Evolutionary conservation across 2,888 invertebrate species (phyloP).

Genomic region (Palloptera scutellata): DNA sequence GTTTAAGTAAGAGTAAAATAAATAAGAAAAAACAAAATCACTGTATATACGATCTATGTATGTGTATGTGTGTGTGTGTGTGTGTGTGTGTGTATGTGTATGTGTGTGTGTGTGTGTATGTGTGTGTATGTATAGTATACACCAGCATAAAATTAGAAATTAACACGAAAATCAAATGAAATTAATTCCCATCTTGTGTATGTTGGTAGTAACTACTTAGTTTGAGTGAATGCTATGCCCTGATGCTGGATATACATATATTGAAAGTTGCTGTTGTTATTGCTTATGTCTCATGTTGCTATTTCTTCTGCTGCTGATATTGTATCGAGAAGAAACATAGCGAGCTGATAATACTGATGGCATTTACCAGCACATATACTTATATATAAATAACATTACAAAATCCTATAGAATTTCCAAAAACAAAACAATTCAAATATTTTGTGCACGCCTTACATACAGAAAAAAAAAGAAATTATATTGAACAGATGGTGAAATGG

Average conservation of each 20-base stretch:
- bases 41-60: slow-evolving; percentile 20
- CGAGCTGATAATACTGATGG: neutral
- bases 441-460: no score
- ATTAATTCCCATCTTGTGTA: slow-evolving; percentile 19
- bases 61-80: neutral
- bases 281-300: neutral
- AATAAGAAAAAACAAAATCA: neutral
- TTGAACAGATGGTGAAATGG: no score
- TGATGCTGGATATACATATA: neutral
- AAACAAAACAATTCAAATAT: neutral
- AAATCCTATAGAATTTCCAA: slow-evolving; percentile 11
- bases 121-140: slow-evolving; percentile 6
- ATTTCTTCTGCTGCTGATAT: neutral
- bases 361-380: neutral
- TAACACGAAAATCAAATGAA: slow-evolving; percentile 27
- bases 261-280: slow-evolving; percentile 4
- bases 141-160: slow-evolving; percentile 28
- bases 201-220: no score
- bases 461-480: no score
- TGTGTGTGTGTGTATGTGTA: slow-evolving; percentile 8
- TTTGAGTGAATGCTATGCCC: neutral
- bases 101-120: neutral
- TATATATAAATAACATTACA: neutral
- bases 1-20: neutral
- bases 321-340: no score